Evolutionary conservation across 2,888 invertebrate genomes (phyloP), one percentile per base, ranked within the genome.

Genomic region (Nysson spinosus): DNA sequence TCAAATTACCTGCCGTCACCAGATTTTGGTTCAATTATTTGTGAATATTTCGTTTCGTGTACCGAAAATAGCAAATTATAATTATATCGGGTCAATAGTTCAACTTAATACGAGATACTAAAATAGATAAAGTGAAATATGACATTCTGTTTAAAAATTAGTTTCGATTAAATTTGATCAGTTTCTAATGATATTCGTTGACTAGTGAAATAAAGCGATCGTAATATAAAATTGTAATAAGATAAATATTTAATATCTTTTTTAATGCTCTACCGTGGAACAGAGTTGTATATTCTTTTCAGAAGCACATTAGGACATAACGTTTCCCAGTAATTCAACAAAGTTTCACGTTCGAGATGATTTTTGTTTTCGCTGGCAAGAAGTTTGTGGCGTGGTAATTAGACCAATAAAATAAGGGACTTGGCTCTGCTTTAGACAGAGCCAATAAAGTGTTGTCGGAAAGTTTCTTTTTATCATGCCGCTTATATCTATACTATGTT

Each of bases 311-410:
- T 75, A 67, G 55, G 52, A 44, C 50, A 35, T 54, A 47, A 32
- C 11, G 35, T 47, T 22, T 16, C 43, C 34, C 19, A 49, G 40
- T 60, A 67, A 63, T 71, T 68, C 16, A 47, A 4, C 54, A 11
- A 66, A 72, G 57, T 80, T 77, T 22, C 30, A 11, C 19, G 24
- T 22, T 16, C 24, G 14, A 19, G 37, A 58, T 51, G 60, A 76
- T 72, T 79, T 72, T 73, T 78, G 69, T 32, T 35, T 35, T 54
- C 17, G 19, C 44, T 44, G 51, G 42, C 63, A 70, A 73, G 69
- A 75, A 79, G 55, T 58, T 58, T 40, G 58, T 57, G 64, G 51
- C 63, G 43, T 12, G 47, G 72, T 80, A 74, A 77, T 80, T 80
- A 80, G 70, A 12, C 17, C 37, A 52, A 39, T 54, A 72, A 72